Evolutionary conservation across 2,113 vertebrate genomes (phyloP).

Genomic region (Aphelocoma coerulescens): DNA sequence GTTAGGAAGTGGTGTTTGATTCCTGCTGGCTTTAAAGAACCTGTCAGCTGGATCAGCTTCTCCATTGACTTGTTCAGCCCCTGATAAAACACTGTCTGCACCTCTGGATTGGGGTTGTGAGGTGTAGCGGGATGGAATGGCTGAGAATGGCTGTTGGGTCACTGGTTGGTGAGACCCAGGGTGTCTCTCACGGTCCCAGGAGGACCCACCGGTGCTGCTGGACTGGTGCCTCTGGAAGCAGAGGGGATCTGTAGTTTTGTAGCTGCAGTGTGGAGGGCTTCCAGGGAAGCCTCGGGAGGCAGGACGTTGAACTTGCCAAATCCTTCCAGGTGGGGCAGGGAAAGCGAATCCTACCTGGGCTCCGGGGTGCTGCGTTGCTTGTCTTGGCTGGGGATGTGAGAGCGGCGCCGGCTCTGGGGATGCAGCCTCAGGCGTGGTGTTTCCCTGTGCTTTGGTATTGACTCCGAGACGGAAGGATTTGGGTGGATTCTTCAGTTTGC

Average conservation of each 20-base stretch:
- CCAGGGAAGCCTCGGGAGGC: background rate
- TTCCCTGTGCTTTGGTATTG: background rate
- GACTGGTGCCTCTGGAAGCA: background rate
- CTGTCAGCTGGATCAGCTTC: background rate
- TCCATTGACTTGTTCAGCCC: background rate
- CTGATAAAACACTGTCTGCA: background rate
- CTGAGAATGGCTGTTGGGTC: background rate
- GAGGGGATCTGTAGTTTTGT: background rate
- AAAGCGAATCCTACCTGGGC: background rate
- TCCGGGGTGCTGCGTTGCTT: background rate
- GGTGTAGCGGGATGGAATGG: background rate
- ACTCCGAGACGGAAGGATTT: background rate
- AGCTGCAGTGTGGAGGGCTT: background rate
- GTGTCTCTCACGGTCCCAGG: no score
- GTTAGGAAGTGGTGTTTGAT: background rate
- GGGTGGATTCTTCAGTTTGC: background rate
- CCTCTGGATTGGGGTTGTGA: background rate
- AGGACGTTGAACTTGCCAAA: background rate
- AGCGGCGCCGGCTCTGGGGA: background rate
- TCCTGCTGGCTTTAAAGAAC: background rate
- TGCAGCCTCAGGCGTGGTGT: rapidly evolving
- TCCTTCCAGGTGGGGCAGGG: background rate
- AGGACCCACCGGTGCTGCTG: background rate
- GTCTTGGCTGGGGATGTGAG: background rate
- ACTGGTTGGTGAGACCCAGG: background rate